Conservation (phyloP, 2,113 vertebrate genomes). For the Candoia aspera region DNA sequence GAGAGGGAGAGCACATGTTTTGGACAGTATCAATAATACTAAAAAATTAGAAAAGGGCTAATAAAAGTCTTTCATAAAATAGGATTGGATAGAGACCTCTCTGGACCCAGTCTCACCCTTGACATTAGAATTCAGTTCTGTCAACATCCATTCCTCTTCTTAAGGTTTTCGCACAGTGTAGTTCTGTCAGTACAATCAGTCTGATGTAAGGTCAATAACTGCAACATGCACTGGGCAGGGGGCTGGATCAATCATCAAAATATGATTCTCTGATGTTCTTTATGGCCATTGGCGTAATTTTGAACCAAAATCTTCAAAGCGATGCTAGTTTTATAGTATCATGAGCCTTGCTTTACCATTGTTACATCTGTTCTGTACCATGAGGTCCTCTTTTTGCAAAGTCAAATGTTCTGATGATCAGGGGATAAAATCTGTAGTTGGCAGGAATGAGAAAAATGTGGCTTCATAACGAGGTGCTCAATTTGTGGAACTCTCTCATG, state of each 20-base stretch:
- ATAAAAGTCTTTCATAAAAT: not conserved
- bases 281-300: not conserved
- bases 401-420: not conserved
- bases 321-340: not conserved
- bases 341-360: not conserved
- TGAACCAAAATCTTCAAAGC: not conserved
- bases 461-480: too few species aligned
- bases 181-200: not conserved
- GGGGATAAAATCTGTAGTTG: not conserved
- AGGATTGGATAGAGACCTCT: not conserved
- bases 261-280: not conserved
- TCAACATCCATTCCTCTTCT: not conserved
- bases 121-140: not conserved
- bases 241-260: not conserved
- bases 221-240: not conserved
- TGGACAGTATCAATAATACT: not conserved
- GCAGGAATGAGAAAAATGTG: not conserved
- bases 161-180: not conserved
- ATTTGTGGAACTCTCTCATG: too few species aligned
- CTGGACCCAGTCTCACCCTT: not conserved
- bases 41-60: not conserved
- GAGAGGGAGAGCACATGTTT: not conserved
- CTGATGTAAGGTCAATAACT: not conserved
- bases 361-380: not conserved
- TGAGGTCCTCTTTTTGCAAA: not conserved